phyloP scores from a whole-genome alignment of 2,113 vertebrate species.

The Phasianus colchicus region DNA sequence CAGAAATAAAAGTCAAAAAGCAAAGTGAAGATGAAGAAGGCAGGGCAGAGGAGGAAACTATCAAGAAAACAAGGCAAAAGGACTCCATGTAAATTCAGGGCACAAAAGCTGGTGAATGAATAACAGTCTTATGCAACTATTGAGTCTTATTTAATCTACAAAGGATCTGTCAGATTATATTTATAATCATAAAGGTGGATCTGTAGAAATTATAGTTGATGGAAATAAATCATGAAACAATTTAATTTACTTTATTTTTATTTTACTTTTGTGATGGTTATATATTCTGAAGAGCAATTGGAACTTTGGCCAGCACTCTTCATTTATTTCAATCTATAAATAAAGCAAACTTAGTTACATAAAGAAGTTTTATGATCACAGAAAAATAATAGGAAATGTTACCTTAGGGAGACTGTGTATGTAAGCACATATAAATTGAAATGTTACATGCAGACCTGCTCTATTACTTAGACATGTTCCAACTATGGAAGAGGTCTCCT shows the following conservation, averaged over 20 bases:
- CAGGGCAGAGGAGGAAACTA: not conserved
- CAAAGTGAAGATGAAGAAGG: not conserved
- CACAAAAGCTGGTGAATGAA: not conserved
- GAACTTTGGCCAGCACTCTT: not conserved
- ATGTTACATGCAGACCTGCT: not conserved
- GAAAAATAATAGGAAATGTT: conserved; percentile 56
- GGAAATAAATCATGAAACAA: conserved; percentile 44
- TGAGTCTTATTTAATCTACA: conserved; percentile 7
- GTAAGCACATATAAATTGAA: conserved; percentile 46
- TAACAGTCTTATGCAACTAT: not conserved
- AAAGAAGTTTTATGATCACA: conserved; percentile 48
- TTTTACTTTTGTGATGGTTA: conserved; percentile 24
- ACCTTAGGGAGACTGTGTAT: conserved; percentile 48
- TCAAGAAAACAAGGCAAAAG: not conserved
- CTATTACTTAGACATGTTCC: not conserved
- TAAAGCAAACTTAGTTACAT: not conserved
- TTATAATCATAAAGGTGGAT: conserved; percentile 20
- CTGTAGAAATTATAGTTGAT: conserved; percentile 9
- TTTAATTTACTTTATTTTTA: conserved; percentile 54
- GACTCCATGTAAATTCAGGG: not conserved
- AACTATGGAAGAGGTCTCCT: not conserved
- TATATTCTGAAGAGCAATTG: conserved; percentile 24
- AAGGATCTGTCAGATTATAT: not conserved
- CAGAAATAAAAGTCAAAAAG: not conserved
- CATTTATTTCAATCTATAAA: not conserved